Evolutionary conservation across 2,888 invertebrate genomes (phyloP), one percentile per base, ranked within the genome.

Genomic region (Erannis defoliaria): DNA sequence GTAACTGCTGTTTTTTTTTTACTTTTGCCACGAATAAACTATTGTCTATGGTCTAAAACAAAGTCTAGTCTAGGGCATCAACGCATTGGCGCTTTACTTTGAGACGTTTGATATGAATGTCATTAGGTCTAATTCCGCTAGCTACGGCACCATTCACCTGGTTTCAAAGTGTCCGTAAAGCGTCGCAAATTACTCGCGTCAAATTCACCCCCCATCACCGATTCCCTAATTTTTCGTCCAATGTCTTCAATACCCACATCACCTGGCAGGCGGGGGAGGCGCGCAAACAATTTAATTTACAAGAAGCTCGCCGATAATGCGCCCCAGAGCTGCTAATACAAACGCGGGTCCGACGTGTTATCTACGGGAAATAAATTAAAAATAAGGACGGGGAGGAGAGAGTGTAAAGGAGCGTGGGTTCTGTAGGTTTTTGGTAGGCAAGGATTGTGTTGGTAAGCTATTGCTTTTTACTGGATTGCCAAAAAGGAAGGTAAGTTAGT

Each of bases 231-330:
- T 29, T 59, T 26, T 51, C 46, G 3, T 31, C 56, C 49, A 49
- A 62, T 48, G 33, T 49, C 56, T 45, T 64, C 68, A 57, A 68
- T 68, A 67, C 60, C 49, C 79, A 45, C 45, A 33, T 46, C 46
- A 81, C 81, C 80, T 75, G 71, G 66, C 74, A 71, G 66, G 59
- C 19, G 54, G 45, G 60, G 55, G 60, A 73, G 78, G 79, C 71
- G 73, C 76, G 76, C 80, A 77, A 88, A 86, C 87, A 87, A 89
- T 89, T 89, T 90, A 88, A 90, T 91, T 88, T 89, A 83, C 79
- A 84, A 82, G 82, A 75, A 72, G 71, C 77, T 75, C 77, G 72
- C 80, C 84, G 83, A 87, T 88, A 88, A 86, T 86, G 81, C 81
- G 81, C 80, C 83, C 60, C 80, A 72, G 81, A 78, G 81, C 83